phyloP scores from a whole-genome alignment of 2,797 vertebrate genomes.

The Petrocephalus schoutedeni region DNA sequence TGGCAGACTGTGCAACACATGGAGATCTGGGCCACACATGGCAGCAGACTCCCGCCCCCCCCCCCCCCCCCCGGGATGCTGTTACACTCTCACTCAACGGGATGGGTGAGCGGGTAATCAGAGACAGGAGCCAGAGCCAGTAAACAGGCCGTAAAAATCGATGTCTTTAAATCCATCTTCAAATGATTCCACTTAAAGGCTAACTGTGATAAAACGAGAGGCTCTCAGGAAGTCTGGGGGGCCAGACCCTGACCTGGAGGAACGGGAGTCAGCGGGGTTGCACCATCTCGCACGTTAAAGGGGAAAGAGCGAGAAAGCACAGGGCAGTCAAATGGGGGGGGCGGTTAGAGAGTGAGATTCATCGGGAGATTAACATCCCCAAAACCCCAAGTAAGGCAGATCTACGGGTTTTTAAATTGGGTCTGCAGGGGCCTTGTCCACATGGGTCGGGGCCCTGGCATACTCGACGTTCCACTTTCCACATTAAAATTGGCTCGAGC shows the following conservation, averaged over 20 bases:
- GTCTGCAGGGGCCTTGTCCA: neutral
- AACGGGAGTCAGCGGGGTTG: neutral
- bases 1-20: neutral
- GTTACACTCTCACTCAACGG: neutral
- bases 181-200: neutral
- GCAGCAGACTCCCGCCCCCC: neutral
- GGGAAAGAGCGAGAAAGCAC: neutral
- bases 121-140: neutral
- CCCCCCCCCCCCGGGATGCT: neutral
- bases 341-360: neutral
- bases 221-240: neutral
- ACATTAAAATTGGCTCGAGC: neutral
- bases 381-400: neutral
- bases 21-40: neutral
- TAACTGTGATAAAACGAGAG: neutral
- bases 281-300: neutral
- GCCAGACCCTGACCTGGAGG: neutral
- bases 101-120: neutral
- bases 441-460: neutral
- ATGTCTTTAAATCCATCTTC: neutral
- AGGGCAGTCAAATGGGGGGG: neutral
- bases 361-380: neutral
- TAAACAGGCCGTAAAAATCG: neutral
- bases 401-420: neutral
- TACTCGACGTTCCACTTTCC: neutral